Evolutionary conservation across 2,113 vertebrate species (phyloP), one percentile per base, ranked within the genome.

Genomic region (Empidonax traillii): DNA sequence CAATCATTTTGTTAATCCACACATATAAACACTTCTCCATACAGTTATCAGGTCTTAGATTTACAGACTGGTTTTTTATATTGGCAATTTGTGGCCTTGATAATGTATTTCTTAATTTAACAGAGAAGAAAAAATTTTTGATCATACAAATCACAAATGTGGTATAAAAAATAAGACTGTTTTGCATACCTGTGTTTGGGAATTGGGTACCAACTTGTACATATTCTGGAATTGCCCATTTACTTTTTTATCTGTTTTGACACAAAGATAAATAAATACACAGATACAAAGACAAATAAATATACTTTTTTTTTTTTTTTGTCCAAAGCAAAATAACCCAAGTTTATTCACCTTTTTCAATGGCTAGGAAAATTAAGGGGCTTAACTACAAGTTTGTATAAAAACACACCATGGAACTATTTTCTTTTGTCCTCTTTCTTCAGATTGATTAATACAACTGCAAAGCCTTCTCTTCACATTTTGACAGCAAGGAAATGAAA

Each of bases 151-250:
- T 62, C 19, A 80, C 0, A 5, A 53, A 82, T 41, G 16, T 46
- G 17, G 5, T 65, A 79, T 24, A 33, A 49, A 86, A 93, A 39
- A 96, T 68, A 82, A 94, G 39, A 63, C 14, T 51, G 3, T 51
- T 77, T 77, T 91, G 68, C 97, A 82, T 98, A 98, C 98, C 98
- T 98, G 98, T 81, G 97, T 96, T 78, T 97, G 96, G 49, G 87
- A 55, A 96, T 97, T 97, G 16, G 98, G 94, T 94, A 97, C 82
- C 89, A 97, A 28, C 77, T 97, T 98, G 95, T 97, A 98, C 46
- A 97, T 98, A 84, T 98, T 98, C 95, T 98, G 98, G 66, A 98
- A 94, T 24, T 98, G 97, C 41, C 98, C 98, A 7, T 98, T 98
- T 91, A 97, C 80, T 96, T 98, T 97, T 97, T 98, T 98, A 95